Conservation (phyloP, 2,797 vertebrate genomes). For the Prionace glauca region DNA sequence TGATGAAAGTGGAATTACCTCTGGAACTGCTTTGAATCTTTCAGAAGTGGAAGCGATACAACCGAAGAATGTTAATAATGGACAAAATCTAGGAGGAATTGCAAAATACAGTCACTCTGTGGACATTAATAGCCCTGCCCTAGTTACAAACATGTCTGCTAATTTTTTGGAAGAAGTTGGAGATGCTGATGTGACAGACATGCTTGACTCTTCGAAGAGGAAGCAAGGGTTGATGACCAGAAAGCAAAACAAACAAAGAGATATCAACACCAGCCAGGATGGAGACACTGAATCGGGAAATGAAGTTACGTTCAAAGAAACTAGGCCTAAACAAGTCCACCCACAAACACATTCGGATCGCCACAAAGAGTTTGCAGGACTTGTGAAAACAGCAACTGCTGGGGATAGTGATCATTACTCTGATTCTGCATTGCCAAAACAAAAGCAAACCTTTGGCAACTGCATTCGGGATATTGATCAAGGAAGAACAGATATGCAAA, state of each 20-base stretch:
- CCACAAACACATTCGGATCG: constrained; percentile 41
- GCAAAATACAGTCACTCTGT: background rate
- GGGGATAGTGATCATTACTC: background rate
- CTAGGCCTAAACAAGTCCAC: constrained; percentile 41
- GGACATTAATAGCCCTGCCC: background rate
- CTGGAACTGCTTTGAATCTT: background rate
- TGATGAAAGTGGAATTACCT: constrained; percentile 22
- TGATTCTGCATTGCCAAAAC: background rate
- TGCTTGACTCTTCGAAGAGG: constrained; percentile 39
- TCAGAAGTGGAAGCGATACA: background rate
- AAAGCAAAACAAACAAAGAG: constrained; percentile 51
- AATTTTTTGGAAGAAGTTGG: constrained; percentile 39
- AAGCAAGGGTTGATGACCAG: constrained; percentile 44
- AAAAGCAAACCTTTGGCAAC: background rate
- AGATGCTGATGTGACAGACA: constrained; percentile 44
- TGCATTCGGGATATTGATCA: background rate
- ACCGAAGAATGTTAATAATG: constrained; percentile 17
- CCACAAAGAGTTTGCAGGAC: background rate
- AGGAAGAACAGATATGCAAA: background rate
- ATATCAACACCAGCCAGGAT: constrained; percentile 54
- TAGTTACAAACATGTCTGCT: background rate
- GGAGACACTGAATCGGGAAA: constrained; percentile 58
- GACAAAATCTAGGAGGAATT: constrained; percentile 4
- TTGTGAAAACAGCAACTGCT: background rate
- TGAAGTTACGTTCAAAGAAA: constrained; percentile 46